Percentiles rank a stretch among this genome's conserved stretches.
Conservation (phyloP, 2,113 vertebrate species). For the Stigmatopora nigra region DNA sequence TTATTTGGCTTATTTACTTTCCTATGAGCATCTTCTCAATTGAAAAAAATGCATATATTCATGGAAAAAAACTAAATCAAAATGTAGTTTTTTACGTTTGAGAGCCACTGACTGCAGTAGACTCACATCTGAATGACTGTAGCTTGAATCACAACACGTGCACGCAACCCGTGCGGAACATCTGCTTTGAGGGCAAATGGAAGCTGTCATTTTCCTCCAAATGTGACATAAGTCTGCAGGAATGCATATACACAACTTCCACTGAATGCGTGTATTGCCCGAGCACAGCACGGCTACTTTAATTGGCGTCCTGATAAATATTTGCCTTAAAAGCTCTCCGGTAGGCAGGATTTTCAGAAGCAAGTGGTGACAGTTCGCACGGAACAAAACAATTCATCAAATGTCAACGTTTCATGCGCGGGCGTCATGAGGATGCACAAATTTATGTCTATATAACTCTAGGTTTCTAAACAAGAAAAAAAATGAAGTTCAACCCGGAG, state of each 20-base stretch:
- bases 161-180: conserved; percentile 8
- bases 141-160: not conserved
- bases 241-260: conserved; percentile 26
- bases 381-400: not conserved
- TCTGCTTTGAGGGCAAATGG: conserved; percentile 30
- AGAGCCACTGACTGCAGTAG: not conserved
- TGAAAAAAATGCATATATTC: too few relatives aligned
- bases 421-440: not conserved
- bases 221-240: conserved; percentile 39
- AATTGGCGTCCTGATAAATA: conserved; percentile 61
- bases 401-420: conserved; percentile 28
- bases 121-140: not conserved
- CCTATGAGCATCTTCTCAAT: too few relatives aligned
- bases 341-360: conserved; percentile 35
- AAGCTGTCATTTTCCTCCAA: conserved; percentile 21
- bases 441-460: not conserved
- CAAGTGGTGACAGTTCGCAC: conserved; percentile 22
- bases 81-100: too few relatives aligned
- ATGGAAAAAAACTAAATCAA: too few relatives aligned
- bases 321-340: conserved; percentile 47
- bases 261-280: conserved; percentile 2
- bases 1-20: too few relatives aligned
- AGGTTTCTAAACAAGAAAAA: too few relatives aligned
- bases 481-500: too few relatives aligned
- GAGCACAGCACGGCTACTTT: conserved; percentile 27